Percentiles rank a stretch among this genome's conserved stretches.
These are phyloP conservation scores for Clamator glandarius DNA, from an alignment of 2,797 vertebrate species.

Conservation along the genomic window DNA sequence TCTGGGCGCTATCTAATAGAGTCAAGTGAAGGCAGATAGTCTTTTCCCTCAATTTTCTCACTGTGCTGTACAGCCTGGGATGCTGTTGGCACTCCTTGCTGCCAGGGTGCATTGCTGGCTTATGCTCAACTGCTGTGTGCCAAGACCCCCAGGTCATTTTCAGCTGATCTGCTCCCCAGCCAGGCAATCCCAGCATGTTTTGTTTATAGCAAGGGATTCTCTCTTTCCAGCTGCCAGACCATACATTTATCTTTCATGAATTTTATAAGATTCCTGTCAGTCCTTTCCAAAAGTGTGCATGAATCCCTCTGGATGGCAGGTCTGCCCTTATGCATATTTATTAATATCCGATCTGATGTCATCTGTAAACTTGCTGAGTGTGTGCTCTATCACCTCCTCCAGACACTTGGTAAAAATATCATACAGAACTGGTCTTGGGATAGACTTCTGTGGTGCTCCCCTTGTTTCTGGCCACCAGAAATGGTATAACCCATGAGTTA, in stretches of 20 bases:
- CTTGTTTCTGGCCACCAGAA: background rate
- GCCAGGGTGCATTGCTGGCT: background rate
- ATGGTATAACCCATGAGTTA: rapidly evolving
- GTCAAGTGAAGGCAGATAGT: background rate
- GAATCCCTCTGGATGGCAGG: background rate
- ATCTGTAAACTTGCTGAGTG: no score
- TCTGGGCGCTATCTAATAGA: background rate
- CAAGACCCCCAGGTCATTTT: background rate
- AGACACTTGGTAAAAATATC: background rate
- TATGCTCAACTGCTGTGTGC: background rate
- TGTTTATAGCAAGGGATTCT: background rate
- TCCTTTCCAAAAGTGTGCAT: background rate
- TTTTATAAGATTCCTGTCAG: background rate
- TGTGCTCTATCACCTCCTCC: no score
- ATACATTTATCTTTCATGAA: background rate
- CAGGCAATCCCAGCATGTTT: background rate
- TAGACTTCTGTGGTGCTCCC: background rate
- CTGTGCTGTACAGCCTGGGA: background rate
- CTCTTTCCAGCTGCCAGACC: background rate
- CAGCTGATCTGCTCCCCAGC: background rate
- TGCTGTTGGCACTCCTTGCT: background rate
- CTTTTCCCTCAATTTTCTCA: rapidly evolving
- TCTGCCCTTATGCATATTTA: no score
- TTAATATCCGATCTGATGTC: no score
- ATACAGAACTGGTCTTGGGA: background rate